Base-by-base conservation (phyloP, 2,113 vertebrate genomes). In the Megaceryle maxima region DNA sequence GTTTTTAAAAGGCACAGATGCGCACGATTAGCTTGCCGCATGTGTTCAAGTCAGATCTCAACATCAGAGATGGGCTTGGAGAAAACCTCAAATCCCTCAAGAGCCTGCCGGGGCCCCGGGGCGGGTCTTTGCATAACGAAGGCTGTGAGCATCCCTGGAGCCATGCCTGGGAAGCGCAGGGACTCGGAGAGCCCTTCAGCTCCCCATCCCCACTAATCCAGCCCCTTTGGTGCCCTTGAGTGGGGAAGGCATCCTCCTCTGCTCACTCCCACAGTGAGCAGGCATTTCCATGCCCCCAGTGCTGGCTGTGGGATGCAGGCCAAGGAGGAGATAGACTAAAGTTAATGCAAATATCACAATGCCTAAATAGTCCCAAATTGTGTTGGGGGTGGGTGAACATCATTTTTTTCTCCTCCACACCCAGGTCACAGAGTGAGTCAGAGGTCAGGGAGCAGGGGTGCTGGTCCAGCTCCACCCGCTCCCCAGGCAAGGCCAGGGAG, bases 1-100 rank as follows among this genome's bases (percentile, higher is more conserved):
- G 9, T 76, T 96, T 95, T 96, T 96, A 97, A 95, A 96, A 95
- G 96, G 87, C 96, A 96, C 97, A 97, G 97, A 97, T 97, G 97
- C 94, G 86, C 67, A 1, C 77, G 86, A 97, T 97, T 97, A 97
- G 91, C 83, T 82, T 97, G 85, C 96, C 69, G 83, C 95, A 92
- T 97, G 96, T 88, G 89, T 90, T 94, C 18, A 2, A 97, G 94
- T 82, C 85, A 83, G 94, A 96, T 95, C 96, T 96, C 93, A 96
- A 92, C 96, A 95, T 97, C 97, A 94, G 96, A 97, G 95, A 97
- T 95, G 92, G 96, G 94, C 83, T 96, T 22, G 55, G 74, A 96
- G 92, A 76, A 97, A 97, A 96, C 95, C 94, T 91, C 92, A 97
- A 96, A 96, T 95, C 90, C 86, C 90, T 20, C 1, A 62, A 72